Evolutionary conservation across 2,797 vertebrate genomes (phyloP), one percentile per base, ranked within the genome.

Genomic region (Florisuga fusca): DNA sequence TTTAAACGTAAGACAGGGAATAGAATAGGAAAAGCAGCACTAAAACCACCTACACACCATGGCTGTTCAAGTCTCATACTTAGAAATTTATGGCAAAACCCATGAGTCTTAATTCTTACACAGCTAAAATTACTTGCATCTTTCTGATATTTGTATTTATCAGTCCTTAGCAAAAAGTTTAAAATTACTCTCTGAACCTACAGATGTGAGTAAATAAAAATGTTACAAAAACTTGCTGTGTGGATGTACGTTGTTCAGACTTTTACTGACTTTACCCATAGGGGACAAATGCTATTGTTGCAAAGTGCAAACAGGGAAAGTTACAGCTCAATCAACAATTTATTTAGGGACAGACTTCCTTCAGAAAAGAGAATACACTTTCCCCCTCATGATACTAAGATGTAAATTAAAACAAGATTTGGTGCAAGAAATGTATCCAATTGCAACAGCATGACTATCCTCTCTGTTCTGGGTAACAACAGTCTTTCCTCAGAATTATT

Each of bases 291-390:
- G 8, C 16, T 45, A 62, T 68, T 89, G 51, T 78, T 77, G 46
- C 29, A 8, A 80, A 67, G 34, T 31, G 67, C n/a, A 77, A 92
- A 72, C 50, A 92, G 69, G 77, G 79, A 71, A 82, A 84, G 54
- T 89, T 16, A 68, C 0, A 34, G 66, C 8, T 64, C 31, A 46
- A 93, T 78, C 78, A 67, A 48, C 41, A 29, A 21, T 61, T 85
- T 68, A 68, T 33, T 77, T 59, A 85, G 50, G 23, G 50, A 45
- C 27, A 78, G 64, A 58, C n/a, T 89, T 87, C 73, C 64, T 85
- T 75, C 50, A 64, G 68, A 59, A 87, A 75, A 84, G 20, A 90
- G 74, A 71, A 66, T 41, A 89, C 6, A 51, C 46, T 41, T 90
- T 80, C 27, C 16, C 79, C 33, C 17, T 58, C 20, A 58, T 91